These are phyloP conservation scores for Aramus guarauna DNA, from an alignment of 2,113 vertebrate genomes.

Conservation along the genomic window DNA sequence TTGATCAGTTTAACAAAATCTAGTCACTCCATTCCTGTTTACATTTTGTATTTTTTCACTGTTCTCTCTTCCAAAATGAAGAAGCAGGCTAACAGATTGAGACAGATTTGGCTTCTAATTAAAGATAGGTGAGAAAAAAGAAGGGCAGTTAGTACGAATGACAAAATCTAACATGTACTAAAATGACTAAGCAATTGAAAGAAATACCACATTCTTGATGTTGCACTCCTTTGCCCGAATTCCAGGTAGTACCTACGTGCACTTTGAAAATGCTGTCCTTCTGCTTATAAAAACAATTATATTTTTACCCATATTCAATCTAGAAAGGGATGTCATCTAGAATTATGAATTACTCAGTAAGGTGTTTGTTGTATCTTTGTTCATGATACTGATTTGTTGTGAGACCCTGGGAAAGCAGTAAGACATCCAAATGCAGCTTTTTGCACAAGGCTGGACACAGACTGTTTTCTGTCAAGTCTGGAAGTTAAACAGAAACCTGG, in stretches of 20 bases:
- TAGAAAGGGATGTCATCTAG: neutral
- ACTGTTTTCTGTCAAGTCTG: neutral
- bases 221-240: neutral
- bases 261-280: neutral
- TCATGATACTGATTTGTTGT: neutral
- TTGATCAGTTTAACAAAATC: neutral
- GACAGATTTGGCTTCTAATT: neutral
- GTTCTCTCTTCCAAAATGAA: neutral
- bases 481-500: slow-evolving; percentile 2
- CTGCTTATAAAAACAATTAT: neutral
- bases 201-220: neutral
- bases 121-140: neutral
- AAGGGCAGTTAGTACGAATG: neutral
- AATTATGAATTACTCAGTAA: neutral
- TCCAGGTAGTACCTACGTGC: neutral
- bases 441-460: neutral
- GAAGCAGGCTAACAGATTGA: neutral
- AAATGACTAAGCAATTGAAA: neutral
- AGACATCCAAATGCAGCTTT: neutral
- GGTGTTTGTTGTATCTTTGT: neutral
- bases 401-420: neutral
- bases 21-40: neutral
- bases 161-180: neutral
- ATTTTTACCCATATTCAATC: neutral
- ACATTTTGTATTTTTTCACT: neutral